phyloP scores from a whole-genome alignment of 2,113 vertebrate genomes.

The Saimiri boliviensis region DNA sequence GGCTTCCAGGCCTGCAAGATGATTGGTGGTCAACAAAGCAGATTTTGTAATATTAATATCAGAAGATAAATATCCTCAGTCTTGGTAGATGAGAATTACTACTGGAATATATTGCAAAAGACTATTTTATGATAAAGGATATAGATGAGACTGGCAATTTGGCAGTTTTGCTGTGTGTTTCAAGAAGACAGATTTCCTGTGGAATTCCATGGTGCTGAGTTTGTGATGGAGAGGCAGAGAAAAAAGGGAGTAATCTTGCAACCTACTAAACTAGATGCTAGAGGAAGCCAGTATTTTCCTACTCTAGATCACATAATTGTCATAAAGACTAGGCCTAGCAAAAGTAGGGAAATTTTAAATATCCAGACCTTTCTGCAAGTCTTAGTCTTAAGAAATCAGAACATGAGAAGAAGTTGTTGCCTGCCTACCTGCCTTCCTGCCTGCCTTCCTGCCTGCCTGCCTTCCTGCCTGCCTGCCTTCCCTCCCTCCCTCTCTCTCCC shows the following conservation, averaged over 20 bases:
- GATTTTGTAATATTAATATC: neutral
- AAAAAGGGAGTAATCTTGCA: neutral
- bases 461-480: too few relatives aligned
- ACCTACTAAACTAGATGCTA: neutral
- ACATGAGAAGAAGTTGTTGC: neutral
- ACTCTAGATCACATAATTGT: neutral
- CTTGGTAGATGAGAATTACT: neutral
- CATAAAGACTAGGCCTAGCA: neutral
- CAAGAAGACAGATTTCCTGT: neutral
- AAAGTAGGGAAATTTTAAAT: neutral
- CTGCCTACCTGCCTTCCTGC: too few relatives aligned
- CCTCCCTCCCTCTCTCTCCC: too few relatives aligned
- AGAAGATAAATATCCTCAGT: neutral
- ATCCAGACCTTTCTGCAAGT: neutral
- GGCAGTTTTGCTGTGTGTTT: constrained; percentile 19
- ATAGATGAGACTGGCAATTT: neutral
- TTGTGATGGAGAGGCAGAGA: neutral
- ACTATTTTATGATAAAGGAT: neutral
- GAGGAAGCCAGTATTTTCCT: neutral
- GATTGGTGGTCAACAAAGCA: neutral
- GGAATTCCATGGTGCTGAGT: neutral
- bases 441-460: too few relatives aligned
- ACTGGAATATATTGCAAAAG: neutral
- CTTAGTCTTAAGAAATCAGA: neutral
- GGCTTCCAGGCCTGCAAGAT: neutral